These are phyloP conservation scores for Sylvietta virens DNA, from an alignment of 2,113 vertebrate species.

Conservation along the genomic window DNA sequence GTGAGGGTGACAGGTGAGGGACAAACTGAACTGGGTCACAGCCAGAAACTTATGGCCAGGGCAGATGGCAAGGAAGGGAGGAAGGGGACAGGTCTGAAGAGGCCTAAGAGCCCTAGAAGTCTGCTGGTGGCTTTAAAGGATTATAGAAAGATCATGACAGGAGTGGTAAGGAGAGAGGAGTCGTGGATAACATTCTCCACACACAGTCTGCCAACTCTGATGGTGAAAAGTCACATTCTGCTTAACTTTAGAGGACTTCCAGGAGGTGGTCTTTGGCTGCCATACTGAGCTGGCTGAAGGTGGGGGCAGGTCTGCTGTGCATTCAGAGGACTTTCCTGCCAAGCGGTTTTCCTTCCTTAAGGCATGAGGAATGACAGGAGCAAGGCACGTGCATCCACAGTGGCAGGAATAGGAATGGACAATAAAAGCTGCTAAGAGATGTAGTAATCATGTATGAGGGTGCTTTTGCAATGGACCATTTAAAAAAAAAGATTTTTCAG, in stretches of 20 bases:
- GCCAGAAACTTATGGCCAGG: not conserved
- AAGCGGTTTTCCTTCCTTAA: not conserved
- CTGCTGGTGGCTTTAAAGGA: not conserved
- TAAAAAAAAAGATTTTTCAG: not conserved
- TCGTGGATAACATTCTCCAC: not conserved
- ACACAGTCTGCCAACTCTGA: rapidly evolving
- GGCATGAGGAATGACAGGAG: rapidly evolving
- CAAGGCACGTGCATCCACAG: not conserved
- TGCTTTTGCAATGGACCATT: not conserved
- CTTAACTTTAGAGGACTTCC: not conserved
- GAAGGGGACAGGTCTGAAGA: not conserved
- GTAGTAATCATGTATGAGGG: not conserved
- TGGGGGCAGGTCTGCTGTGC: not conserved
- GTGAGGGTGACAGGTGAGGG: not conserved
- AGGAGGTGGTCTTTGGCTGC: not conserved
- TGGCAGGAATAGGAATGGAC: not conserved
- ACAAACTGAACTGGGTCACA: not conserved
- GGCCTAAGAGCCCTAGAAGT: not conserved
- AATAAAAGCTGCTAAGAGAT: not conserved
- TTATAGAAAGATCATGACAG: not conserved
- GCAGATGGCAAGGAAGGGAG: not conserved
- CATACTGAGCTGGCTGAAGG: not conserved
- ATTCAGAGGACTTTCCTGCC: not conserved
- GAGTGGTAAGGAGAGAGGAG: not conserved
- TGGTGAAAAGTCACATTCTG: not conserved